phyloP scores from a whole-genome alignment of 2,888 invertebrate genomes.

The Neoscelio sp. region DNA sequence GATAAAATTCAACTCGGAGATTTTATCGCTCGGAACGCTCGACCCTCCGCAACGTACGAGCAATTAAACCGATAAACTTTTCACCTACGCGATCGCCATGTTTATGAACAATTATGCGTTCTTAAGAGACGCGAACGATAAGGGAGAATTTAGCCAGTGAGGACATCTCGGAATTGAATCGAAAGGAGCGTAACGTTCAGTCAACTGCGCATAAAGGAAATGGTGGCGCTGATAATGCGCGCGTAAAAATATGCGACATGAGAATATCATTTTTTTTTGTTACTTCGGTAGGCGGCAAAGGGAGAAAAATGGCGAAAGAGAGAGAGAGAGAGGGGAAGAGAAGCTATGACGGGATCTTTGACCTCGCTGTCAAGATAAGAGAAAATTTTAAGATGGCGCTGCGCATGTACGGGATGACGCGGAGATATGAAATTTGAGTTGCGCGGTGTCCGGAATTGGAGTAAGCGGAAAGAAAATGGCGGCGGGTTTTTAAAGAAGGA shows the following conservation, averaged over 20 bases:
- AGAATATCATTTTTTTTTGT: constrained; percentile 15
- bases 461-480: constrained; percentile 7
- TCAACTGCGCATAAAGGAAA: constrained; percentile 59
- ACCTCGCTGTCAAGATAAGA: constrained; percentile 61
- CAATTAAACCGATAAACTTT: constrained; percentile 68
- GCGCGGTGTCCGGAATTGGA: constrained; percentile 10
- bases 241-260: constrained; percentile 45
- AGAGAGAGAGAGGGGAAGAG: no score
- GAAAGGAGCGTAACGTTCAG: constrained; percentile 19
- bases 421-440: no score
- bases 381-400: constrained; percentile 28
- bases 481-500: neutral
- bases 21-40: constrained; percentile 47
- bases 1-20: constrained; percentile 58
- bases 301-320: constrained; percentile 61
- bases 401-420: neutral
- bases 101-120: constrained; percentile 63
- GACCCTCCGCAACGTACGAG: constrained; percentile 64
- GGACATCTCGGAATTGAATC: constrained; percentile 10
- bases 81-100: constrained; percentile 64
- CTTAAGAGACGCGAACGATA: constrained; percentile 29
- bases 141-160: constrained; percentile 48
- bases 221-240: constrained; percentile 44
- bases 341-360: constrained; percentile 57
- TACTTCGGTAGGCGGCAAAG: constrained; percentile 15